Evolutionary conservation across 2,113 vertebrate species (phyloP).

Genomic region (Melospiza melodia): DNA sequence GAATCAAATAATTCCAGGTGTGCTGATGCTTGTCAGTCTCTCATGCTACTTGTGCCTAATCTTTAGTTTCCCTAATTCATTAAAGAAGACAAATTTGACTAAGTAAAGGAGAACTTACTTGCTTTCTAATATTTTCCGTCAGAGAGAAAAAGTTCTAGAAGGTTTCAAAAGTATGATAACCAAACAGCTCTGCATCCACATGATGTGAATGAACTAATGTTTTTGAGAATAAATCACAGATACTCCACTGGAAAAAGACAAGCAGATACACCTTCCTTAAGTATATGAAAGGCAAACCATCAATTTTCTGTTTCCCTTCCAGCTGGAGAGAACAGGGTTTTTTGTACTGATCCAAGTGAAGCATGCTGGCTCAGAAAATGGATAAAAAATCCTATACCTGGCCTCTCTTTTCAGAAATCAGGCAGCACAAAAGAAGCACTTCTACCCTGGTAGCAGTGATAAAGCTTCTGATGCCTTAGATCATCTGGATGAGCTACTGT

Average conservation of each 20-base stretch:
- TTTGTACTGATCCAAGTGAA: not conserved
- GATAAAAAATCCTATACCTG: not conserved
- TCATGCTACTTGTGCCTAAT: not conserved
- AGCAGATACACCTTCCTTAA: not conserved
- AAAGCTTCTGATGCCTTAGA: not conserved
- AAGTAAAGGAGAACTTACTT: not conserved
- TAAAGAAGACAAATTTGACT: not conserved
- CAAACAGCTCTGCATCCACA: not conserved
- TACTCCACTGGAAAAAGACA: not conserved
- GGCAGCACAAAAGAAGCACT: not conserved
- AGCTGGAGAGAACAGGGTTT: not conserved
- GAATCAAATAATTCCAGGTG: not conserved
- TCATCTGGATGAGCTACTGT: not conserved
- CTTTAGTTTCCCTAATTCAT: not conserved
- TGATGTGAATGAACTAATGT: not conserved
- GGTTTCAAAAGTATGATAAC: not conserved
- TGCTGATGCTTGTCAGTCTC: not conserved
- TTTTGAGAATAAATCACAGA: not conserved
- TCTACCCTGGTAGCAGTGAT: not conserved
- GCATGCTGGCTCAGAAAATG: not conserved
- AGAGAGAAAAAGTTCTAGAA: not conserved
- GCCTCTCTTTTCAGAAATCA: not conserved
- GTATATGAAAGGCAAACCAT: not conserved
- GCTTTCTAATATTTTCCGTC: not conserved
- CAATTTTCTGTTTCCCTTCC: not conserved